These are phyloP conservation scores for Rhagium mordax DNA, from an alignment of 2,888 invertebrate genomes.

Conservation along the genomic window DNA sequence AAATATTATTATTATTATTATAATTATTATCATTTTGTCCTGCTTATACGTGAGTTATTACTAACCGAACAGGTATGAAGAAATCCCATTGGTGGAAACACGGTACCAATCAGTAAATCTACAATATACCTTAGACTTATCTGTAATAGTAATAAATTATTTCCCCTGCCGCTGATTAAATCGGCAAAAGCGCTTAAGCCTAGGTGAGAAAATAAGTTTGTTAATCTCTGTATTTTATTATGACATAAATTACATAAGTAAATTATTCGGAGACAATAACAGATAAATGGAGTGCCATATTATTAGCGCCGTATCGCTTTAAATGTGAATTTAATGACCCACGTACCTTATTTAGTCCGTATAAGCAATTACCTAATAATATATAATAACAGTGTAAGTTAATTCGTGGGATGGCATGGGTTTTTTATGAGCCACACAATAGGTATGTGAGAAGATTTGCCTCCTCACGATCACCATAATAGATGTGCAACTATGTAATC, in stretches of 20 bases:
- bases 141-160: background rate
- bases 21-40: background rate
- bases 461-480: background rate
- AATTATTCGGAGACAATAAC: slow-evolving; percentile 8
- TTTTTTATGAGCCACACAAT: background rate
- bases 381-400: background rate
- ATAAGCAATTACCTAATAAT: background rate
- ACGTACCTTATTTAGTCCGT: background rate
- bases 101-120: background rate
- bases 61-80: background rate
- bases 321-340: background rate
- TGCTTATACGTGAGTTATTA: background rate
- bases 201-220: background rate
- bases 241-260: background rate
- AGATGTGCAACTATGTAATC: background rate
- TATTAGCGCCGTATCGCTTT: background rate
- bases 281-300: background rate
- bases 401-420: background rate
- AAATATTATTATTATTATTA: too few relatives aligned
- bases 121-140: background rate
- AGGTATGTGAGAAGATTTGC: background rate
- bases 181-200: background rate
- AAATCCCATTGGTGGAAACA: background rate
- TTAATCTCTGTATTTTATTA: background rate
- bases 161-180: background rate